phyloP scores from a whole-genome alignment of 2,113 vertebrate species.

The Vulpes vulpes region DNA sequence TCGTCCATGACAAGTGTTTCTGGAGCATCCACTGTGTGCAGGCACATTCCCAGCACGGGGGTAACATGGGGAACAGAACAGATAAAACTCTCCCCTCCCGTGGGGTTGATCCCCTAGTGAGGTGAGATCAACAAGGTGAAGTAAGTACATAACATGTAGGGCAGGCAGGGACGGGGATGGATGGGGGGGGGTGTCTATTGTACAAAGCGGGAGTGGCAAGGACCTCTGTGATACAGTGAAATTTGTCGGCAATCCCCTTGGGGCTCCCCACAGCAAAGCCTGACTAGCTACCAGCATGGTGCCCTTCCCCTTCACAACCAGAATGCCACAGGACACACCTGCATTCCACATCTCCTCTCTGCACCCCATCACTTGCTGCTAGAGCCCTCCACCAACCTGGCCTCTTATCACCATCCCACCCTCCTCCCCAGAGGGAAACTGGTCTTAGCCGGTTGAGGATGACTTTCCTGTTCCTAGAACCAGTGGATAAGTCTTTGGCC shows the following conservation, averaged over 20 bases:
- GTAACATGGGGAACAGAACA: no score
- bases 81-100: not conserved
- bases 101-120: not conserved
- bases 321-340: not conserved
- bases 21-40: not conserved
- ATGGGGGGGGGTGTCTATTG: fast-evolving
- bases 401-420: not conserved
- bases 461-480: not conserved
- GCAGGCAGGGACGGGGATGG: not conserved
- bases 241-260: not conserved
- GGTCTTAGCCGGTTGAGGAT: fast-evolving
- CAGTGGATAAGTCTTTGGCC: fast-evolving
- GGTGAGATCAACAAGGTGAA: not conserved
- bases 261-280: not conserved
- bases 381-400: not conserved
- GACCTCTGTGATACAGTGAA: not conserved
- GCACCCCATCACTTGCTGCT: not conserved
- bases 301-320: not conserved
- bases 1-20: not conserved
- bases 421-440: not conserved
- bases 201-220: not conserved
- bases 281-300: not conserved
- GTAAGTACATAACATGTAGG: no score
- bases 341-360: not conserved
- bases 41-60: not conserved